A percentile compares a stretch with the other conserved stretches of the same genome.
phyloP scores from a whole-genome alignment of 2,888 invertebrate genomes.

The Pandemis cinnamomeana region DNA sequence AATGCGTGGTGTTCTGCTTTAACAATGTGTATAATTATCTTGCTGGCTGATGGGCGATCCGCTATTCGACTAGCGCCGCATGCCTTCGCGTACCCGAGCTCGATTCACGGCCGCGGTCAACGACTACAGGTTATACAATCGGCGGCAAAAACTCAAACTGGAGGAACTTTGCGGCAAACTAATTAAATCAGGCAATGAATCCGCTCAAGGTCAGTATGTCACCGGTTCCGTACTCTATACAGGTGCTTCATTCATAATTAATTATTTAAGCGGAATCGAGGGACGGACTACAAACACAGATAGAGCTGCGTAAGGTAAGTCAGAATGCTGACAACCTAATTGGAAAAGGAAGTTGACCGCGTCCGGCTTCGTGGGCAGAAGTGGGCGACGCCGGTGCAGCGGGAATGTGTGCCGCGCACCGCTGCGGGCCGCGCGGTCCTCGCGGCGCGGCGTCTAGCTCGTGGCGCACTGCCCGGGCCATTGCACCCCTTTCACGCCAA shows the following conservation, averaged over 20 bases:
- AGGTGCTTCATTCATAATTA: constrained; percentile 36
- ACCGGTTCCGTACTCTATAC: constrained; percentile 28
- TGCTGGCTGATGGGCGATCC: constrained; percentile 19
- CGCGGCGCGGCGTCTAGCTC: constrained; percentile 47
- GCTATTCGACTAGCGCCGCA: constrained; percentile 34
- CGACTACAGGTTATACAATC: constrained; percentile 44
- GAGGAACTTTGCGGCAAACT: constrained; percentile 9
- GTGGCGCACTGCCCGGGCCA: constrained; percentile 69
- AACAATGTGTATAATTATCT: constrained; percentile 25
- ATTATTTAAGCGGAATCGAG: constrained; percentile 36
- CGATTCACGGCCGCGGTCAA: constrained; percentile 56
- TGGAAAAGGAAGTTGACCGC: constrained; percentile 66
- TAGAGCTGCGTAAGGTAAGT: constrained; percentile 37
- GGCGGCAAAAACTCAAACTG: not conserved
- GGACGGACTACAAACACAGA: constrained; percentile 40
- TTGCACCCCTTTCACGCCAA: constrained; percentile 82
- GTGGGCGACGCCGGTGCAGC: constrained; percentile 69
- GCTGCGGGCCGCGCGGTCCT: constrained; percentile 49
- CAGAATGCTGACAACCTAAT: constrained; percentile 43
- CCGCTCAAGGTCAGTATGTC: constrained; percentile 37
- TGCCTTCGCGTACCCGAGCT: constrained; percentile 39
- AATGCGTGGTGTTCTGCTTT: constrained; percentile 9
- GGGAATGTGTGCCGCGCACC: constrained; percentile 77
- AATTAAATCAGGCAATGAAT: constrained; percentile 8
- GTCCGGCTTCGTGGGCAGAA: constrained; percentile 72